These are phyloP conservation scores for Ceryle rudis DNA, from an alignment of 2,797 vertebrate species.

Conservation along the genomic window DNA sequence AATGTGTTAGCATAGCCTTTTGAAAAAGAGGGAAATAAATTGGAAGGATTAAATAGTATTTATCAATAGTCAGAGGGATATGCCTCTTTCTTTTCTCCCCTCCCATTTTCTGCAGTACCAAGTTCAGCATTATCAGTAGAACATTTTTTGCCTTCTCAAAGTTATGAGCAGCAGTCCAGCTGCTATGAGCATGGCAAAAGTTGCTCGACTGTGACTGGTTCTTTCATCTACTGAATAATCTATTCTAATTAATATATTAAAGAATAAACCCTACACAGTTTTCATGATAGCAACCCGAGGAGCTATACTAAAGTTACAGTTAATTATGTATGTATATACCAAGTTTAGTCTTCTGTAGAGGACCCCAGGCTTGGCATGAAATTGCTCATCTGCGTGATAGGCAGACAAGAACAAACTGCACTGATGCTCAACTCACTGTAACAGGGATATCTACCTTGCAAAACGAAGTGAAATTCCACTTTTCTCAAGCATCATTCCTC, in stretches of 20 bases:
- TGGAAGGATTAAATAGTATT: background rate
- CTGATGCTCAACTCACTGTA: background rate
- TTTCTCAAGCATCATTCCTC: background rate
- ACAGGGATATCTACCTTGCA: background rate
- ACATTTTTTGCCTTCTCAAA: background rate
- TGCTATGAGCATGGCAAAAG: background rate
- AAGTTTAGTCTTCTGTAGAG: background rate
- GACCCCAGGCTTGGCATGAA: background rate
- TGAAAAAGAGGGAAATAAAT: background rate
- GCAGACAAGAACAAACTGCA: background rate
- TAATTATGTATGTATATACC: background rate
- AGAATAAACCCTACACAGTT: background rate
- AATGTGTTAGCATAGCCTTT: background rate
- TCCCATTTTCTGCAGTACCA: background rate
- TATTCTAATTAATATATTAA: background rate
- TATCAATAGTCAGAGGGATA: background rate
- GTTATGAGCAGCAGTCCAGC: background rate
- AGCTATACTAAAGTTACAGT: background rate
- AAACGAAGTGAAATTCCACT: background rate
- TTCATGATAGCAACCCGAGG: background rate
- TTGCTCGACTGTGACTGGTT: background rate
- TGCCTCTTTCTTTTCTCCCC: background rate
- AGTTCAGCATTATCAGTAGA: background rate
- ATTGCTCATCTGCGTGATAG: background rate
- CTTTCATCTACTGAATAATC: background rate